A percentile compares a stretch with the other conserved stretches of the same genome.
These are phyloP conservation scores for Ictalurus punctatus DNA, from an alignment of 2,113 vertebrate species.

Conservation along the genomic window DNA sequence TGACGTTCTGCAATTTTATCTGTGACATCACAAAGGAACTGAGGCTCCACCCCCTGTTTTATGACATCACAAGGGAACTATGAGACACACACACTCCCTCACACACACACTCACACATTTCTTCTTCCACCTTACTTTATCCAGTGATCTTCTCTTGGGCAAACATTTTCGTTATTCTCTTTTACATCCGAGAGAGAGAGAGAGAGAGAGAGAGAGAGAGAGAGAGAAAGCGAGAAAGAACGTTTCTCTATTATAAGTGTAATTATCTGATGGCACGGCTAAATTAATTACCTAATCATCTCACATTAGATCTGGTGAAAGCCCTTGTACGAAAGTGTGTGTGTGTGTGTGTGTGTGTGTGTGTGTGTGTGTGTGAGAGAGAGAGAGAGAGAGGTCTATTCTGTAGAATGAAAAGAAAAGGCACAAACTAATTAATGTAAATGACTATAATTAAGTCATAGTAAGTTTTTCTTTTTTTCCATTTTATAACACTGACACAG, in stretches of 20 bases:
- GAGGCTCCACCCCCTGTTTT: not conserved
- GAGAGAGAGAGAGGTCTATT: not conserved
- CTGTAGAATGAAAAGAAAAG: not conserved
- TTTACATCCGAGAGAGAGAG: not conserved
- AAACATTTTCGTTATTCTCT: not conserved
- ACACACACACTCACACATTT: not conserved
- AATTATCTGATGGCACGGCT: constrained; percentile 19
- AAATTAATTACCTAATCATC: constrained; percentile 33
- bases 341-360: constrained; percentile 13
- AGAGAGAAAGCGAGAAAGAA: constrained; percentile 10
- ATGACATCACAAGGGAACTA: not conserved
- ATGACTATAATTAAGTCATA: constrained; percentile 45
- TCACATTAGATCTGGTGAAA: constrained; percentile 18
- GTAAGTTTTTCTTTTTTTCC: constrained; percentile 33
- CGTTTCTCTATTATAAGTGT: not conserved
- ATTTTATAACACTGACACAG: constrained; percentile 23
- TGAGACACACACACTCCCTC: not conserved
- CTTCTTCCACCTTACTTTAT: not conserved
- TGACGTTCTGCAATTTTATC: not conserved
- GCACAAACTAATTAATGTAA: constrained; percentile 33
- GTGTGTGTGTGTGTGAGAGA: too few species aligned
- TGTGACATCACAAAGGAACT: not conserved
- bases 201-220: not conserved
- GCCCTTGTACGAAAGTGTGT: not conserved
- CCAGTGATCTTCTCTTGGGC: not conserved